Conservation (phyloP, 2,113 vertebrate genomes). For the Trichomycterus rosablanca region DNA sequence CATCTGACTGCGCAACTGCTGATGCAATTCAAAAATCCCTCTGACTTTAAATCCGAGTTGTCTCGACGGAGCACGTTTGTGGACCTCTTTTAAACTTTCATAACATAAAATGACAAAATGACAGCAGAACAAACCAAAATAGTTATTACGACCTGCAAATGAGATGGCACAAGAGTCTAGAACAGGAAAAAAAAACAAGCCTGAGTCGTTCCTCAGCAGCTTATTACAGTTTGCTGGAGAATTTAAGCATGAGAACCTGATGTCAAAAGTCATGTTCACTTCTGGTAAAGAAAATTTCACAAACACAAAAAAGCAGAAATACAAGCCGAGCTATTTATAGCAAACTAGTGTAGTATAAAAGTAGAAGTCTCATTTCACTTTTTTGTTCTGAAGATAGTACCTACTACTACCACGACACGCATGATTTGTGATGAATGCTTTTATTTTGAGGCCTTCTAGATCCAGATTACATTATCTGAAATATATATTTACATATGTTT, state of each 20-base stretch:
- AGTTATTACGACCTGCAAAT: not conserved
- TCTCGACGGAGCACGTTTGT: not conserved
- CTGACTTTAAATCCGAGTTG: not conserved
- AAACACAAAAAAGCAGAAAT: slow-evolving; percentile 55
- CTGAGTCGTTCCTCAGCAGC: not conserved
- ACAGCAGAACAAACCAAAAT: not conserved
- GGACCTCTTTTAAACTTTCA: not conserved
- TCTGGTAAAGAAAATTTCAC: slow-evolving; percentile 17
- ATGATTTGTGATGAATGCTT: slow-evolving; percentile 24
- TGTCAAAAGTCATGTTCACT: not conserved
- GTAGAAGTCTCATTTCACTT: slow-evolving; percentile 63
- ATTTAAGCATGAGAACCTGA: not conserved
- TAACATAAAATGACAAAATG: not conserved
- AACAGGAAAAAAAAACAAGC: not conserved
- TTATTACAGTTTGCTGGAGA: not conserved
- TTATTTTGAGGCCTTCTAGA: slow-evolving; percentile 10
- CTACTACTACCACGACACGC: slow-evolving; percentile 35
- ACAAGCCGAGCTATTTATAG: slow-evolving; percentile 55
- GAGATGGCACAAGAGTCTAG: not conserved
- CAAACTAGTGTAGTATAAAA: slow-evolving; percentile 56
- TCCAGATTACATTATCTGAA: not conserved
- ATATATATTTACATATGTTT: not conserved
- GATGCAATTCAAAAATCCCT: not conserved
- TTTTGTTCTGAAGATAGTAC: slow-evolving; percentile 48
- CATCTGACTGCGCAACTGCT: not conserved